phyloP scores from a whole-genome alignment of 2,888 invertebrate genomes.

The Synergus gifuensis region DNA sequence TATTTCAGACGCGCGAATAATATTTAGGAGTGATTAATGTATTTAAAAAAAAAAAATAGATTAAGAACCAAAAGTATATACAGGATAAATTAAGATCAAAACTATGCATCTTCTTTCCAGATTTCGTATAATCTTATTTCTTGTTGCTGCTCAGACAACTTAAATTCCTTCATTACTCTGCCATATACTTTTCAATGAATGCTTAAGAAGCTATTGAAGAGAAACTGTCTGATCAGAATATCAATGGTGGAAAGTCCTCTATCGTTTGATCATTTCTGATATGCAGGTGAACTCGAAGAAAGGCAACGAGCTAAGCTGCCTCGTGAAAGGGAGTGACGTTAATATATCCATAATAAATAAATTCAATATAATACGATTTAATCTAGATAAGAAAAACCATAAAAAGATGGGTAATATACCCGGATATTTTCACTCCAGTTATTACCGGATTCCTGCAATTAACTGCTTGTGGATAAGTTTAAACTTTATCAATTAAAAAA shows the following conservation, averaged over 20 bases:
- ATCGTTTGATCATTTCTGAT: slow-evolving; percentile 45
- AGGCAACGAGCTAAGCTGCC: background rate
- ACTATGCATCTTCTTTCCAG: too few species aligned
- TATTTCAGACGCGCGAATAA: background rate
- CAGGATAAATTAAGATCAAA: too few species aligned
- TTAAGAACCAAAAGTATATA: too few species aligned
- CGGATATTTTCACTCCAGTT: background rate
- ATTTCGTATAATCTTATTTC: background rate
- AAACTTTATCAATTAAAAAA: background rate
- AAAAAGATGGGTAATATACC: slow-evolving; percentile 1
- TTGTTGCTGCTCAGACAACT: background rate
- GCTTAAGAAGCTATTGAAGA: background rate
- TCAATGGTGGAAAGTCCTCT: slow-evolving; percentile 55
- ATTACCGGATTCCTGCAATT: background rate
- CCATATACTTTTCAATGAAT: background rate
- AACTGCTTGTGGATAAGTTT: background rate
- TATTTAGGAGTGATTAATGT: too few species aligned
- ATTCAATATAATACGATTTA: background rate
- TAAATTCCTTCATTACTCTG: background rate
- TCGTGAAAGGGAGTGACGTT: slow-evolving; percentile 19
- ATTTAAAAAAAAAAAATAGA: too few species aligned
- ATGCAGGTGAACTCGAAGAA: slow-evolving; percentile 26
- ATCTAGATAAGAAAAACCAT: slow-evolving; percentile 4
- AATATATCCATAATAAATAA: slow-evolving; percentile 16
- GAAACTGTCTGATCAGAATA: slow-evolving; percentile 45